Base-by-base conservation (phyloP, 2,113 vertebrate species). In the Ophthalmolycus amberensis region DNA sequence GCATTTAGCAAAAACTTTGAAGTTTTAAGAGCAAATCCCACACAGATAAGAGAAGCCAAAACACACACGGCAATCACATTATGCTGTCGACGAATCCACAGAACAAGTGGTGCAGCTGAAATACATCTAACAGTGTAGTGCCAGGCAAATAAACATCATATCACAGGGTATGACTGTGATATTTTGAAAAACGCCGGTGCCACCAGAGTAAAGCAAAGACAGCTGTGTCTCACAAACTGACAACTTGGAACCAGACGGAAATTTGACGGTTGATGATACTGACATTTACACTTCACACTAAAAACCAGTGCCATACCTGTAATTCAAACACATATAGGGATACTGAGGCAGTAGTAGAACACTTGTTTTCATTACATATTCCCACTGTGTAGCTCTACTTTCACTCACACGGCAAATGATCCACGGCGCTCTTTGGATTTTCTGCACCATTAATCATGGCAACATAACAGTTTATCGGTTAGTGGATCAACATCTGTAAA, bases 361-460 rank as follows among this genome's bases (percentile, higher is more conserved):
- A 44, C 42, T 66, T 63, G n/a, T 59, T 54, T 69, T 64, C 34
- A 56, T 20, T 52, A 14, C 32, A 9, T 27, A 48, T 3, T 54
- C 22, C 58, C 10, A 22, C 68, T 65, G 80, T 44, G 73, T 10
- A 66, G 71, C 65, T 71, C 69, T 72, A 22, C 64, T 68, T 83
- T 74, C 70, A 67, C 54, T 71, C 73, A 81, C 60, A 32, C 54
- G 42, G 34, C 48, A 18, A 79, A 59, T 25, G 66, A 77, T 82
- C 63, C n/a, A 14, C 25, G 42, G 42, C 27, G 2, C 42, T 46
- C 20, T 77, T 62, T 74, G 56, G 70, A 64, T 75, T 84, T 84
- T 68, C 52, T 52, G 76, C 56, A 56, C 34, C 77, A 85, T 91
- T 83, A 84, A 90, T 89, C 79, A 56, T 48, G 5, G n/a, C 8